Conservation (phyloP, 1,140 invertebrate species). For the Mactra quadrangularis region DNA sequence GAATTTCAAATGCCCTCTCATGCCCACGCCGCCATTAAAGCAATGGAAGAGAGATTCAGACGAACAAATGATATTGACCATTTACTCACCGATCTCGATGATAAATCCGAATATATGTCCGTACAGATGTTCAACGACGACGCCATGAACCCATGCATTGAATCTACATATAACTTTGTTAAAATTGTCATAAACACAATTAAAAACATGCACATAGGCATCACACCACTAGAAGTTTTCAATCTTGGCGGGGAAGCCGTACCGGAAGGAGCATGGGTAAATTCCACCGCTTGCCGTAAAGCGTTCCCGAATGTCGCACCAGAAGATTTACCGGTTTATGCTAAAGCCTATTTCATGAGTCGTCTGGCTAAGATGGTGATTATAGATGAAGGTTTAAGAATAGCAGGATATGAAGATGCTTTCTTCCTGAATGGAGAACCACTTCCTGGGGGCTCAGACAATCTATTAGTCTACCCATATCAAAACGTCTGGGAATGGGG, state of each 20-base stretch:
- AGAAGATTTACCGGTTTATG: constrained; percentile 55
- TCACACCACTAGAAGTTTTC: constrained; percentile 74
- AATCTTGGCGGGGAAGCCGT: constrained; percentile 81
- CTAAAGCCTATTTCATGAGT: constrained; percentile 69
- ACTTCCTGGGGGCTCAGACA: constrained; percentile 44
- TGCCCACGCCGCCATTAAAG: constrained; percentile 75
- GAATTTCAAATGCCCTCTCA: constrained; percentile 82
- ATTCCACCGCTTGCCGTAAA: constrained; percentile 72
- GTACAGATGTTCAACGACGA: constrained; percentile 80
- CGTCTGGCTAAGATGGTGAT: constrained; percentile 66
- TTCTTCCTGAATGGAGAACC: constrained; percentile 62
- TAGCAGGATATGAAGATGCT: constrained; percentile 78
- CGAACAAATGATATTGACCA: constrained; percentile 63
- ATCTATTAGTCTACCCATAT: constrained; percentile 64
- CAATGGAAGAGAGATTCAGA: constrained; percentile 74
- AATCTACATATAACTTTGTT: constrained; percentile 76
- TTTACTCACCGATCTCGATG: constrained; percentile 73
- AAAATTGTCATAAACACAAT: constrained; percentile 66
- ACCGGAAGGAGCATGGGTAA: constrained; percentile 71
- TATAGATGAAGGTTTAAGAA: constrained; percentile 58
- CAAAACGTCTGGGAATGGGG: constrained; percentile 80
- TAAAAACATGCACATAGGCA: constrained; percentile 68
- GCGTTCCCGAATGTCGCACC: constrained; percentile 40
- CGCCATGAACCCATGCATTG: constrained; percentile 80
- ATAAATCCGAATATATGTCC: constrained; percentile 75